Base-by-base conservation (phyloP, 2,113 vertebrate genomes). In the Hyperopisus bebe region DNA sequence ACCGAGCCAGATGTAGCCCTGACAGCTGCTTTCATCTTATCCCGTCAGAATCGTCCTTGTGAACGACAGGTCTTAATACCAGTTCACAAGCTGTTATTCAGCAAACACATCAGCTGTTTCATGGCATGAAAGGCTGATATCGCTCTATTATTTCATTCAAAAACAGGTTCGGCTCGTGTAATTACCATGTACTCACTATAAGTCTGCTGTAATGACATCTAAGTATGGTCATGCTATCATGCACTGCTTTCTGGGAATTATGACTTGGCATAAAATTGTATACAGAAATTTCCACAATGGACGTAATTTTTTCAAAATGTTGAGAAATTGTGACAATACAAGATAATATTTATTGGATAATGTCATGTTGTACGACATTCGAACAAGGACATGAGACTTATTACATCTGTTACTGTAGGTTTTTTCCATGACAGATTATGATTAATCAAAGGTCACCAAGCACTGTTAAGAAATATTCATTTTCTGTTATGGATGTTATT, bases 1-100 rank as follows among this genome's bases (percentile, higher is more conserved):
- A 19, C 77, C 1, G 11, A 24, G 47, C 47, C 74, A 53, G 27
- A 42, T 55, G 48, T 62, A 39, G 50, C 35, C 21, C 11, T 58
- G 88, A 80, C 50, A 84, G 88, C 24, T 17, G 27, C 53, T 84
- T 89, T 58, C 47, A 83, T 58, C 82, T 44, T 47, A 39, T 51
- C 48, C 88, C 31, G 3, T 88, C 53, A 66, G 58, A 88, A 58
- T 17, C 3, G 39, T 88, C 39, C 86, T 44, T 55, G 53, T 58
- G 50, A 58, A 88, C 19, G 31, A 58, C 51, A 44, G 86, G 48
- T 88, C 31, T 88, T 47, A 88, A 62, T 35, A 62, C 9, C 51
- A 42, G 50, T 21, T 3, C 50, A 31, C 31, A 50, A 10, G 86
- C 27, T 17, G 86, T 27, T 88, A 62, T 88, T 58, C 50, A 24